Percentiles rank a stretch among this genome's conserved stretches.
These are phyloP conservation scores for Oedothorax gibbosus DNA, from an alignment of 1,140 invertebrate genomes.

Conservation along the genomic window DNA sequence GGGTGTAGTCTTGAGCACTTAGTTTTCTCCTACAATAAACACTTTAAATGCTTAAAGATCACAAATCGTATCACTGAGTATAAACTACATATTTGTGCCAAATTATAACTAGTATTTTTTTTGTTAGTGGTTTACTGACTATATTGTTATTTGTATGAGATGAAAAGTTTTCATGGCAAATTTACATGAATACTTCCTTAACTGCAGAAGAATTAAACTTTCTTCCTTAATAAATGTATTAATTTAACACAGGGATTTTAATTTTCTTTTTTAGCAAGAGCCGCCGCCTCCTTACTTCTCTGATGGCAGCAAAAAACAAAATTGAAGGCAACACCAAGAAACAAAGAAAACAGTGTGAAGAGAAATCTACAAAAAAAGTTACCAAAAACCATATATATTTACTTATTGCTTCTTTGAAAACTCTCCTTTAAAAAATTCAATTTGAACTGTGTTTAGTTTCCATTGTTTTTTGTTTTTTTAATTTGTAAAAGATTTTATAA, in stretches of 20 bases:
- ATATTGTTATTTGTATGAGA: neutral
- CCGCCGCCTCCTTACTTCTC: slow-evolving; percentile 67
- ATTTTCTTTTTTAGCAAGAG: slow-evolving; percentile 73
- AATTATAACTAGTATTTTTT: neutral
- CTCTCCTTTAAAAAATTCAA: neutral
- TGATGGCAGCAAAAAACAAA: slow-evolving; percentile 49
- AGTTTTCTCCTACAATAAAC: no score
- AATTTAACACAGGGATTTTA: neutral
- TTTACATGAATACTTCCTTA: neutral
- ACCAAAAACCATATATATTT: neutral
- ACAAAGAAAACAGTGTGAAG: neutral
- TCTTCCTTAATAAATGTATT: neutral
- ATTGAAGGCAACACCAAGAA: slow-evolving; percentile 29
- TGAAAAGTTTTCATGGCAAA: neutral
- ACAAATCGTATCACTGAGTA: neutral
- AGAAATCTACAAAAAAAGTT: neutral
- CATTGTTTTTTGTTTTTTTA: neutral
- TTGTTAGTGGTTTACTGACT: neutral
- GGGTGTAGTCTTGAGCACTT: no score
- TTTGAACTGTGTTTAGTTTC: neutral
- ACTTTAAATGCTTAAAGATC: no score
- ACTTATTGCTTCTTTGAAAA: neutral
- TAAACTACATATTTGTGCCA: neutral
- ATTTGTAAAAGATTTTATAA: neutral
- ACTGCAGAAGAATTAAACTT: neutral